Conservation (phyloP, 1,140 invertebrate genomes). For the Meloidogyne hapla region DNA sequence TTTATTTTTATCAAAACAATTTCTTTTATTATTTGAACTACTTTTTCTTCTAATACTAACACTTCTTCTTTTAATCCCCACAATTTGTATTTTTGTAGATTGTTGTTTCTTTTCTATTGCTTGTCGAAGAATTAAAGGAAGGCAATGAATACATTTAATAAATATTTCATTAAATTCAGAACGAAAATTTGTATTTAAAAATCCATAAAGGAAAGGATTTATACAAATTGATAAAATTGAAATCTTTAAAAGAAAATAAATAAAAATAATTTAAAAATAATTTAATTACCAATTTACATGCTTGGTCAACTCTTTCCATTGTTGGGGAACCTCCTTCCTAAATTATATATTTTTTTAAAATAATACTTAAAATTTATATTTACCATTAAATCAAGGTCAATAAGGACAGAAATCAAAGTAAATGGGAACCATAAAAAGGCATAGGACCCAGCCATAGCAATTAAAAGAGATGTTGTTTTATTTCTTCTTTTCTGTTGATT, state of each 20-base stretch:
- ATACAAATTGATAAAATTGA: constrained; percentile 64
- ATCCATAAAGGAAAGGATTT: constrained; percentile 63
- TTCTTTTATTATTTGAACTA: not conserved
- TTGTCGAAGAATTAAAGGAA: constrained; percentile 2
- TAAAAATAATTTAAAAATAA: not conserved
- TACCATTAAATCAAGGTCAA: constrained; percentile 50
- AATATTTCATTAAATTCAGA: constrained; percentile 62
- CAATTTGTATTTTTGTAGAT: not conserved
- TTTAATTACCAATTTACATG: constrained; percentile 50
- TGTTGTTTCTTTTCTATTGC: not conserved
- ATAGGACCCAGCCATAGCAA: constrained; percentile 61
- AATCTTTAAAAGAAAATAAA: constrained; percentile 23
- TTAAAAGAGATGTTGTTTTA: constrained; percentile 54
- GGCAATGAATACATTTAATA: constrained; percentile 8
- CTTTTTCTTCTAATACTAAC: not conserved
- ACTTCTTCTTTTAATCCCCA: not conserved
- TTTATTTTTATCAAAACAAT: constrained; percentile 7
- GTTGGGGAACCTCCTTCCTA: constrained; percentile 52
- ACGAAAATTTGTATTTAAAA: constrained; percentile 62
- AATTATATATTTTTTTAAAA: constrained; percentile 25
- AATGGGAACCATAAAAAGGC: constrained; percentile 62
- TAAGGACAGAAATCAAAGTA: constrained; percentile 56
- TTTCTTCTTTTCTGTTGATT: constrained; percentile 44
- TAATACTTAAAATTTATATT: constrained; percentile 12
- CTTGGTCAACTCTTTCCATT: constrained; percentile 60